Percentiles rank a stretch among this genome's conserved stretches.
phyloP scores from a whole-genome alignment of 1,140 invertebrate species.

The Apolygus lucorum region DNA sequence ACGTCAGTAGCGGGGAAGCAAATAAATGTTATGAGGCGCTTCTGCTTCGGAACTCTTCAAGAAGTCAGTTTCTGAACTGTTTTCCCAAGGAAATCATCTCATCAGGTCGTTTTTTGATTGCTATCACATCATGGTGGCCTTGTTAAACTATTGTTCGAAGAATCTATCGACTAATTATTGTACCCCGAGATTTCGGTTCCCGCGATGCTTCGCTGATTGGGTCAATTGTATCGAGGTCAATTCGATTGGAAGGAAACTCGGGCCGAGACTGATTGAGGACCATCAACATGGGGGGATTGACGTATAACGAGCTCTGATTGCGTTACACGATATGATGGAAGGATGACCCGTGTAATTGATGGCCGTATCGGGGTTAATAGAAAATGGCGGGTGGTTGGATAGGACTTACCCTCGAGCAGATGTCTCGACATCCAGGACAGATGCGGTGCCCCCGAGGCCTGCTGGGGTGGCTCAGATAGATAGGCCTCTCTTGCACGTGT shows the following conservation, averaged over 20 bases:
- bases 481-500: too few species aligned
- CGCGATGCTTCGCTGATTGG: not conserved
- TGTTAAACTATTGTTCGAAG: too few species aligned
- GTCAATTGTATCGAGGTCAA: not conserved
- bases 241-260: not conserved
- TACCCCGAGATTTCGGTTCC: not conserved
- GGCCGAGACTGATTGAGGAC: not conserved
- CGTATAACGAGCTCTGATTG: slow-evolving; percentile 7
- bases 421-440: not conserved
- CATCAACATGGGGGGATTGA: not conserved
- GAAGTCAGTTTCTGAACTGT: too few species aligned
- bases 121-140: too few species aligned
- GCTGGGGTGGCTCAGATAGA: too few species aligned
- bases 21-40: too few species aligned
- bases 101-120: too few species aligned
- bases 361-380: slow-evolving; percentile 13
- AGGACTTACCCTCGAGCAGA: not conserved
- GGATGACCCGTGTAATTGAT: slow-evolving; percentile 8
- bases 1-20: too few species aligned
- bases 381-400: slow-evolving; percentile 12
- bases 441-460: not conserved
- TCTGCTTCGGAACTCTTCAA: too few species aligned
- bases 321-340: not conserved
- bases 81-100: too few species aligned
- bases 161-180: too few species aligned